Percentiles rank a stretch among this genome's conserved stretches.
These are phyloP conservation scores for Scleropages formosus DNA, from an alignment of 2,797 vertebrate genomes.

Conservation along the genomic window DNA sequence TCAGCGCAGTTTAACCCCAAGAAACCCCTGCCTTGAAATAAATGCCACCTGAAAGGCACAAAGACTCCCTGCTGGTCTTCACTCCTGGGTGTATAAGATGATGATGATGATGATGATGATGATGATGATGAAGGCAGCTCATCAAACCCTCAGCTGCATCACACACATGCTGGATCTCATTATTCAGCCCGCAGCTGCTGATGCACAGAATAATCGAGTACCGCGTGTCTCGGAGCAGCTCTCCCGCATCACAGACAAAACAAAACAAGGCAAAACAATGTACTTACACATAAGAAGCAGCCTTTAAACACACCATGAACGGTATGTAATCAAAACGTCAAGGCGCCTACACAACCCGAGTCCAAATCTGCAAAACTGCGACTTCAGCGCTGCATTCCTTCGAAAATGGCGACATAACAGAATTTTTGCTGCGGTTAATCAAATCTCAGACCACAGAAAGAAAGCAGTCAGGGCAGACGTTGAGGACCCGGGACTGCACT, in stretches of 20 bases:
- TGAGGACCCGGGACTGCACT: no score
- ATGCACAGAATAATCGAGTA: not conserved
- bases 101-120: no score
- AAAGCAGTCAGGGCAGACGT: no score
- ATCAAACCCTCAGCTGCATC: no score
- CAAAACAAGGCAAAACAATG: not conserved
- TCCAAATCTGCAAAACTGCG: not conserved
- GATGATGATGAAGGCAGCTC: no score
- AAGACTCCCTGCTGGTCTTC: not conserved
- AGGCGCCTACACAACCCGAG: not conserved
- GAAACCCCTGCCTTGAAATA: slow-evolving; percentile 23
- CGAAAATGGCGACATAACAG: no score
- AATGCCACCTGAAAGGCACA: slow-evolving; percentile 25
- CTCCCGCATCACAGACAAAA: not conserved
- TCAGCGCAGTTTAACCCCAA: slow-evolving; percentile 38
- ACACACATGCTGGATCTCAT: no score
- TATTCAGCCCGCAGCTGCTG: not conserved
- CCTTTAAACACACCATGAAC: not conserved
- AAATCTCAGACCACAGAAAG: no score
- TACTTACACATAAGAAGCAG: not conserved
- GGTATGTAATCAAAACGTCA: not conserved
- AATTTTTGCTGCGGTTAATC: no score
- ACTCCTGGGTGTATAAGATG: no score
- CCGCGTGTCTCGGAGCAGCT: not conserved
- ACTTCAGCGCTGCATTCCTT: no score